Conservation (phyloP, 2,113 vertebrate species). For the Cephalopholis sonnerati region DNA sequence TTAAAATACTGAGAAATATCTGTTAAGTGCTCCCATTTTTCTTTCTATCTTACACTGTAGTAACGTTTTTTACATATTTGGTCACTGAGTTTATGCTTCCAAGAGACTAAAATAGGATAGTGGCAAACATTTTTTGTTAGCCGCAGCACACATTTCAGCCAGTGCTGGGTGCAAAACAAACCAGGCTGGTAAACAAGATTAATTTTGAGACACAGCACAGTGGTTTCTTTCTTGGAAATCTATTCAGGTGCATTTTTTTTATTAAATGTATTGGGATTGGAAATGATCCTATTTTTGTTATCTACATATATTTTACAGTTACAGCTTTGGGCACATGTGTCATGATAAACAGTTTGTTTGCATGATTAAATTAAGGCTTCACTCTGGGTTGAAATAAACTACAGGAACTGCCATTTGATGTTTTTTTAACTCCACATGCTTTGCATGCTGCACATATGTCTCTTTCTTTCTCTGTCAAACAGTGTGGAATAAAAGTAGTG, state of each 20-base stretch:
- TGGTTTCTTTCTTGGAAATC: background rate
- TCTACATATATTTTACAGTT: background rate
- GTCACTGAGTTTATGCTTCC: background rate
- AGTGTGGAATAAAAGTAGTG: too few species aligned
- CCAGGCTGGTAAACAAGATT: background rate
- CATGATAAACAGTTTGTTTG: background rate
- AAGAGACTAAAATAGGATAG: slow-evolving; percentile 2
- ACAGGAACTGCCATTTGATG: background rate
- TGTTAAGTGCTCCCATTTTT: background rate
- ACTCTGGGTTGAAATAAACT: background rate
- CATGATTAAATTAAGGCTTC: background rate
- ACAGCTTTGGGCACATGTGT: background rate
- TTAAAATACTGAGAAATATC: background rate
- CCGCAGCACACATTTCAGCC: background rate
- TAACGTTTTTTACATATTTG: background rate
- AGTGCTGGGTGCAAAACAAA: background rate
- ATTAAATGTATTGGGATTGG: background rate
- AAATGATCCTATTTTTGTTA: background rate
- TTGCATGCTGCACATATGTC: background rate
- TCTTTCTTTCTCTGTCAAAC: background rate
- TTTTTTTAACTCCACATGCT: background rate
- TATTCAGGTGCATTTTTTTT: background rate
- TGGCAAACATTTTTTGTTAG: background rate
- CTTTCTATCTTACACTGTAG: background rate
- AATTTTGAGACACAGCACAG: background rate